Evolutionary conservation across 1,140 invertebrate genomes (phyloP).

Genomic region (Bombus waltoni): DNA sequence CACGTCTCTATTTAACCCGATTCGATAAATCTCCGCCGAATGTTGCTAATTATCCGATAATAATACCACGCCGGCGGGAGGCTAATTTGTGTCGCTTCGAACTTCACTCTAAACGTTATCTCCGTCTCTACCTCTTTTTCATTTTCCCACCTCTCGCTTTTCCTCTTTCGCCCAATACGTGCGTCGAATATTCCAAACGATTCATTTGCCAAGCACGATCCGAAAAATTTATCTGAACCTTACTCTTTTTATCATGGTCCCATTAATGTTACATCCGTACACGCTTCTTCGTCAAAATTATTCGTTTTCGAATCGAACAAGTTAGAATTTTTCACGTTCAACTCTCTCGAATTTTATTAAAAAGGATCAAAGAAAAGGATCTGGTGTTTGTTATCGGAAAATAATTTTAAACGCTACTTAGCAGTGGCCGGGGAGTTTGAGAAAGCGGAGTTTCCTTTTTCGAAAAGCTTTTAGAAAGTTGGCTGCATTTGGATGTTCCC

Average conservation of each 20-base stretch:
- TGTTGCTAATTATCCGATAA: slow-evolving; percentile 57
- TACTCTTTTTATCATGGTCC: background rate
- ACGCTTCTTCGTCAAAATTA: background rate
- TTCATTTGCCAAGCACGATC: background rate
- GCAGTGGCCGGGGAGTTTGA: background rate
- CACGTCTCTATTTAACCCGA: slow-evolving; percentile 56
- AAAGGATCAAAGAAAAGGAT: background rate
- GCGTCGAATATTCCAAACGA: slow-evolving; percentile 19
- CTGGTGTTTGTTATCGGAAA: background rate
- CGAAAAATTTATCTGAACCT: background rate
- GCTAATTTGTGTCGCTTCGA: slow-evolving; percentile 36
- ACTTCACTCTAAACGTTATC: slow-evolving; percentile 23
- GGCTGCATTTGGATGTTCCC: background rate
- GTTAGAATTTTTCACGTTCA: background rate
- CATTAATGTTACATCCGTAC: background rate
- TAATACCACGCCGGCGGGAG: slow-evolving; percentile 40
- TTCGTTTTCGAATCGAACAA: background rate
- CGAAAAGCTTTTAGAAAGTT: background rate
- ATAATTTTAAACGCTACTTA: slow-evolving; percentile 9
- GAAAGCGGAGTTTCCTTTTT: background rate
- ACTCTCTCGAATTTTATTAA: background rate
- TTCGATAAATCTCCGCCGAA: slow-evolving; percentile 53
- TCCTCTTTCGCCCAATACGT: slow-evolving; percentile 14
- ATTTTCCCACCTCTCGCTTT: slow-evolving; percentile 8
- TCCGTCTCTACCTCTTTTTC: background rate